Base-by-base conservation (phyloP, 1,140 invertebrate genomes). In the Trachymyrmex septentrionalis region DNA sequence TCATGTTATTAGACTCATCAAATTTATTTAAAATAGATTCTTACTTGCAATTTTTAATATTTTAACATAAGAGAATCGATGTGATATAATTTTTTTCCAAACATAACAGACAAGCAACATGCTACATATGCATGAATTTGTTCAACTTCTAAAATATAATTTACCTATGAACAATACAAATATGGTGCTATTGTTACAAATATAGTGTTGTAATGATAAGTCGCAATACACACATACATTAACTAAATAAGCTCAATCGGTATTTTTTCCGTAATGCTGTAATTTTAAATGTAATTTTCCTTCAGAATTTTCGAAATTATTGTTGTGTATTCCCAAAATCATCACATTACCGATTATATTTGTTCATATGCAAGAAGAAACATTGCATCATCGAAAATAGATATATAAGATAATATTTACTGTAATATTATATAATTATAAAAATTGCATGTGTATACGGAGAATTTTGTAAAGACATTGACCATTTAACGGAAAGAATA, bases 151-250 rank as follows among this genome's bases (percentile, higher is more conserved):
- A 69, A 44, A 73, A 59, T 38, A 59, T 67, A 76, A 88, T 50
- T 88, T 66, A 66, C 34, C 50, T 61, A 69, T n/a, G 64, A 86
- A 85, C 69, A 64, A 87, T 90, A 88, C 53, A 90, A 87, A 90
- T 85, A 92, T 92, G 92, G 91, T 92, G 92, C 91, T 92, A 92
- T 91, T 92, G 75, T 91, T 91, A 85, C 72, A 76, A 57, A 63
- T 86, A 88, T 73, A 87, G 73, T 61, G 38, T 88, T 85, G 72
- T 90, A 86, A 88, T 87, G 67, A 61, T 91, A 88, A 61, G 59
- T 82, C 76, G 38, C 81, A 78, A 80, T 50, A 53, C 63, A 53
- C 24, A 53, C 69, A 55, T 24, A 73, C 12, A 44, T 16, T 38
- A 66, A 84, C 27, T 88, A 81, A 50, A 24, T 78, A 87, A 80